Evolutionary conservation across 1,140 invertebrate genomes (phyloP).

Genomic region (Bombyx mandarina): DNA sequence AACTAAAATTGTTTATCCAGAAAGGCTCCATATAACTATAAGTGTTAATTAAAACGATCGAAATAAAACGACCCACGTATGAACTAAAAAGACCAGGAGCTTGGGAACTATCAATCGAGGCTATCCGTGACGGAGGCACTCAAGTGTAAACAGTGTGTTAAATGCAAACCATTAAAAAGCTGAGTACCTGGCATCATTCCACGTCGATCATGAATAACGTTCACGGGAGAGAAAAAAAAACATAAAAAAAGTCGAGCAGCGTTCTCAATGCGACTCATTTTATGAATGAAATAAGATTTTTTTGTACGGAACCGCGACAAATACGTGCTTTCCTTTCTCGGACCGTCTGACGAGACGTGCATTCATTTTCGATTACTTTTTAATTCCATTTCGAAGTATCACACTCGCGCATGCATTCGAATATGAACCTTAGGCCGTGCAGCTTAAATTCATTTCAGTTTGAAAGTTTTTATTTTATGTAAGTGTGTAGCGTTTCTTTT

Average conservation of each 20-base stretch:
- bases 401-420: conserved; percentile 9
- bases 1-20: too few species aligned
- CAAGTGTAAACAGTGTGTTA: conserved; percentile 58
- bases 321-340: conserved; percentile 67
- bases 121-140: conserved; percentile 2
- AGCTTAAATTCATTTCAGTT: conserved; percentile 14
- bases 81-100: neutral
- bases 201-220: conserved; percentile 53
- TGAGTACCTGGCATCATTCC: conserved; percentile 53
- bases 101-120: too few species aligned
- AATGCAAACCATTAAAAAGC: conserved; percentile 39
- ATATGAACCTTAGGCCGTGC: conserved; percentile 7
- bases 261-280: conserved; percentile 62
- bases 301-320: conserved; percentile 55
- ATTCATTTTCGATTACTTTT: conserved; percentile 52
- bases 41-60: conserved; percentile 1
- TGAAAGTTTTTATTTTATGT: conserved; percentile 12
- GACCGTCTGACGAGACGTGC: conserved; percentile 49
- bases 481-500: conserved; percentile 33
- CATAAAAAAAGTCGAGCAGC: conserved; percentile 24
- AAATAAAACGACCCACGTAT: neutral
- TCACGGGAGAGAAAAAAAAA: conserved; percentile 21
- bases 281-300: conserved; percentile 70
- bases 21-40: too few species aligned
- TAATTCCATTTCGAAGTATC: conserved; percentile 29